Evolutionary conservation across 2,113 vertebrate species (phyloP).

Genomic region (Hystrix cristata): DNA sequence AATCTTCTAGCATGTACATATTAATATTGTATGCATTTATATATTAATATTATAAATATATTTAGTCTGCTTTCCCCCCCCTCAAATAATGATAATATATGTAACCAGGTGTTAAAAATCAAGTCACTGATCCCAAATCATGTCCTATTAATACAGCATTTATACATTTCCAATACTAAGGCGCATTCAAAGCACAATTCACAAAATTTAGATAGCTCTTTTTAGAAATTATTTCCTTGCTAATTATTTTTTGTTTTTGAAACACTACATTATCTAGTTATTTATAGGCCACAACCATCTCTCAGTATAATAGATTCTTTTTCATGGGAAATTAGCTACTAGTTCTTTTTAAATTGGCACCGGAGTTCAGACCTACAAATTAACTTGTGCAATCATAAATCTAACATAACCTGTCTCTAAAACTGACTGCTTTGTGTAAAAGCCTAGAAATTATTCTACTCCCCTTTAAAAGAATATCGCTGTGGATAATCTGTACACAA

Average conservation of each 20-base stretch:
- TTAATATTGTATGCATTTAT: too few species aligned
- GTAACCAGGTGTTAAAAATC: slow-evolving; percentile 9
- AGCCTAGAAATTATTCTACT: slow-evolving; percentile 67
- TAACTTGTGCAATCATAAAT: slow-evolving; percentile 72
- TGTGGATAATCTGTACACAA: not conserved
- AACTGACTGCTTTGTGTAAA: slow-evolving; percentile 66
- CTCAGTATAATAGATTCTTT: slow-evolving; percentile 64
- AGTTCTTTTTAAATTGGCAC: slow-evolving; percentile 74
- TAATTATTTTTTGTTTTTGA: slow-evolving; percentile 62
- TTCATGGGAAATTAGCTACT: slow-evolving; percentile 68
- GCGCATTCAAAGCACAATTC: slow-evolving; percentile 27
- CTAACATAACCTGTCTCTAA: slow-evolving; percentile 64
- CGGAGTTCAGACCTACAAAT: slow-evolving; percentile 74
- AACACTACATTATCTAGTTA: slow-evolving; percentile 53
- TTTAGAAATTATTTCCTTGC: slow-evolving; percentile 49
- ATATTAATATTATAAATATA: not conserved
- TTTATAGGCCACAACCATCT: slow-evolving; percentile 64
- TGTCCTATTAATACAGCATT: slow-evolving; percentile 1
- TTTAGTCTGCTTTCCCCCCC: not conserved
- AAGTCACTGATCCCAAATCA: slow-evolving; percentile 19
- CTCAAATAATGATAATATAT: not conserved
- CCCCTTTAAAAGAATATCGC: slow-evolving; percentile 33
- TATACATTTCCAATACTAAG: slow-evolving; percentile 16
- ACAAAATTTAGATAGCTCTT: slow-evolving; percentile 25
- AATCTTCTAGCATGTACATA: not conserved